Percentiles rank a stretch among this genome's conserved stretches.
Conservation (phyloP, 2,888 invertebrate genomes). For the Leptopterna dolabrata region DNA sequence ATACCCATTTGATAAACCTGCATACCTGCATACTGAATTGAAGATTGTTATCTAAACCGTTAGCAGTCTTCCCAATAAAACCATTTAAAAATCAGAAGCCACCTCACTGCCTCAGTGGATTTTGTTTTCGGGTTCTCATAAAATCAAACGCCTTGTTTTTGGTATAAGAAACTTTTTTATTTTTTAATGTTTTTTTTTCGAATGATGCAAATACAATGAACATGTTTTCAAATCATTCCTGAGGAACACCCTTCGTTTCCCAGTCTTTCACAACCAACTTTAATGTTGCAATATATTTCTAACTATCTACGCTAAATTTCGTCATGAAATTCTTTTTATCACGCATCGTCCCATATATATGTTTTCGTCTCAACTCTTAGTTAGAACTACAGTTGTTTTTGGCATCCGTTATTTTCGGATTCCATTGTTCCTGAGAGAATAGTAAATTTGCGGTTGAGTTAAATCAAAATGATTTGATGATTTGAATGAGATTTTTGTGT, state of each 20-base stretch:
- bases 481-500: not conserved
- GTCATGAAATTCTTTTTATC: not conserved
- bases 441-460: not conserved
- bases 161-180: slow-evolving; percentile 31
- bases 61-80: no score
- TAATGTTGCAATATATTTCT: slow-evolving; percentile 15
- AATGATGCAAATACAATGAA: slow-evolving; percentile 32
- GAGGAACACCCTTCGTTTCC: slow-evolving; percentile 45
- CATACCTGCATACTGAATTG: no score
- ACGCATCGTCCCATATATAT: not conserved
- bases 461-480: not conserved
- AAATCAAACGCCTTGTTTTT: not conserved
- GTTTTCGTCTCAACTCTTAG: not conserved
- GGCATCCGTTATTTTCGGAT: not conserved
- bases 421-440: not conserved
- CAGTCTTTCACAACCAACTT: slow-evolving; percentile 42
- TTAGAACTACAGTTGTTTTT: not conserved
- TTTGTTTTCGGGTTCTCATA: not conserved
- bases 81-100: no score
- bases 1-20: no score
- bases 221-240: slow-evolving; percentile 25
- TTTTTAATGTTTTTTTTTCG: slow-evolving; percentile 1
- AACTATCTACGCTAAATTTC: slow-evolving; percentile 14
- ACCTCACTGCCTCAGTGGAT: no score
- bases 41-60: no score